Evolutionary conservation across 2,888 invertebrate species (phyloP), one percentile per base, ranked within the genome.

Genomic region (Neria commutata): DNA sequence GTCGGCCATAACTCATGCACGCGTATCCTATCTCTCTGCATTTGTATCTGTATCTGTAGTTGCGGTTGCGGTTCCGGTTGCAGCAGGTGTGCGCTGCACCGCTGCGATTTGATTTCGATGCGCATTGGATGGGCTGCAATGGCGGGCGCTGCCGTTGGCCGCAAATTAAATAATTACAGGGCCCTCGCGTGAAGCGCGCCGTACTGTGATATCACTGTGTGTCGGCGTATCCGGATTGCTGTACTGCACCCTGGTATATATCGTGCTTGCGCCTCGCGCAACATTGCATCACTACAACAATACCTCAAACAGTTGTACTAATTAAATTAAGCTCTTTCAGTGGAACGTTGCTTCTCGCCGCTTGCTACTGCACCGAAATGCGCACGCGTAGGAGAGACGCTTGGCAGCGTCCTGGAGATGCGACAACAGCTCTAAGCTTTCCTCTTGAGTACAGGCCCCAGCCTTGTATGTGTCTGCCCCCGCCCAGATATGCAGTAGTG

Each of bases 271-370:
- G n/a, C 33, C 10, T 24, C 16, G 17, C 23, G 48, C 24, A 42
- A 21, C 34, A 50, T n/a, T 4, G 16, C 16, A 42, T 42, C 21
- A 19, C 17, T 19, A 42, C 42, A 42, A 8, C n/a, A 42, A 42
- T 4, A 42, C 14, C 37, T 37, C 42, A 4, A 42, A 19, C 21
- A 19, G 42, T 3, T 19, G 42, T 42, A n/a, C n/a, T n/a, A 54
- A 49, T 53, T 47, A 29, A 58, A 40, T 48, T 47, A 54, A 49
- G 48, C 45, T 10, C 19, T 24, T 40, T 54, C 48, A 54, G 48
- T 26, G 48, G 58, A 53, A 58, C 42, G 48, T 4, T 19, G 42
- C 42, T 42, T 3, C 42, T 19, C 42, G 6, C n/a, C n/a, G n/a
- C n/a, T n/a, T 29, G 29, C 29, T 11, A 29, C 11, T 11, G 6